Conservation (phyloP, 2,888 invertebrate species). For the Tanytarsus gracilentus region DNA sequence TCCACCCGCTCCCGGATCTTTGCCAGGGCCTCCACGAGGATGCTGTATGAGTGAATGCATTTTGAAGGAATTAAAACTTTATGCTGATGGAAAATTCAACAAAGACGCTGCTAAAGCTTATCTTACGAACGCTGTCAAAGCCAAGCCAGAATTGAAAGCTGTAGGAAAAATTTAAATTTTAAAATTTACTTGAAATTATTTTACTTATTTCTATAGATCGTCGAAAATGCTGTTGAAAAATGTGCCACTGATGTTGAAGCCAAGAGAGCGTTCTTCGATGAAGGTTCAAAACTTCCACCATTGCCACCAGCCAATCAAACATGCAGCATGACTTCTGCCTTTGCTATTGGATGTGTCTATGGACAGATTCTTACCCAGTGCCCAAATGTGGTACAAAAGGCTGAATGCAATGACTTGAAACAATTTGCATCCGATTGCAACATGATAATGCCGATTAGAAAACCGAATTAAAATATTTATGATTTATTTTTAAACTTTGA, state of each 20-base stretch:
- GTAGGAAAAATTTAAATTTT: not conserved
- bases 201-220: not conserved
- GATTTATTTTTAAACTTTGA: too few relatives aligned
- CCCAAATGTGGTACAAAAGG: not conserved
- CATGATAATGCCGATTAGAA: too few relatives aligned
- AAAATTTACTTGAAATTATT: not conserved
- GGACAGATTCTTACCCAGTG: not conserved
- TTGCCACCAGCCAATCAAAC: not conserved
- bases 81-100: conserved; percentile 3
- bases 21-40: not conserved
- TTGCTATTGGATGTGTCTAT: not conserved
- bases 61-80: not conserved
- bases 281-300: not conserved
- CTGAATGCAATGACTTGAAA: not conserved
- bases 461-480: too few relatives aligned
- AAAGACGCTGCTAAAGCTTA: not conserved
- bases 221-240: not conserved
- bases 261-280: not conserved
- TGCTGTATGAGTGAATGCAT: not conserved
- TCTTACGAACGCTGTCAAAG: not conserved
- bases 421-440: too few relatives aligned
- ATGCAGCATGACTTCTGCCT: not conserved
- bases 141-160: not conserved
- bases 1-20: not conserved
- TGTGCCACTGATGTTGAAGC: not conserved